These are phyloP conservation scores for Holcopasites calliopsidis DNA, from an alignment of 1,140 invertebrate genomes.

Conservation along the genomic window DNA sequence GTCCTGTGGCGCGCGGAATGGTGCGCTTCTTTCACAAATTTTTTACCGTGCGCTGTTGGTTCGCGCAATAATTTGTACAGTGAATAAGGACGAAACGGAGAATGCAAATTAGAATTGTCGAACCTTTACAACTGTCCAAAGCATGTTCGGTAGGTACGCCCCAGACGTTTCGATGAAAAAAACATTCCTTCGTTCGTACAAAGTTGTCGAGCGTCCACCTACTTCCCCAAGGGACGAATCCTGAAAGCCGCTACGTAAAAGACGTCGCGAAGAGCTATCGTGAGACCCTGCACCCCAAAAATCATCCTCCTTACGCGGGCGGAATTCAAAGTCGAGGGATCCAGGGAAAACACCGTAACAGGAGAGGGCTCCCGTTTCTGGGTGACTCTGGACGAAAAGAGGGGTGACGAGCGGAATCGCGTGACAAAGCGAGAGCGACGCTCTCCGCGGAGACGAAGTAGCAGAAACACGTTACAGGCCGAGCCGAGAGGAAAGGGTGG, in stretches of 20 bases:
- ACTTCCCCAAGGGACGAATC: neutral
- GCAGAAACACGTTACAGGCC: constrained; percentile 18
- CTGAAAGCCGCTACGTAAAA: neutral
- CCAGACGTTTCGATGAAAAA: neutral
- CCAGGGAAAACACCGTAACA: constrained; percentile 19
- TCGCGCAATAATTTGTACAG: neutral
- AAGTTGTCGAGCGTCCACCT: neutral
- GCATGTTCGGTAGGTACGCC: neutral
- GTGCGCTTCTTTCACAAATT: neutral
- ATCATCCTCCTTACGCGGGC: constrained; percentile 3
- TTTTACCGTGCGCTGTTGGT: too few species aligned
- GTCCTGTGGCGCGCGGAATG: neutral
- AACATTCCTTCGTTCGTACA: neutral
- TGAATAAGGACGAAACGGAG: neutral
- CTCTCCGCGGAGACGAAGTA: neutral
- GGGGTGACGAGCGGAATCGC: neutral
- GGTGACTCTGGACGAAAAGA: constrained; percentile 21
- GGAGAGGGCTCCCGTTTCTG: constrained; percentile 26
- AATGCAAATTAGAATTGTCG: neutral
- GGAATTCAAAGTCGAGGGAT: constrained; percentile 14
- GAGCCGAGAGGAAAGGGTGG: neutral
- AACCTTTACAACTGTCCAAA: neutral
- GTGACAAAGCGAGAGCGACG: constrained; percentile 4
- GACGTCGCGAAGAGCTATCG: neutral
- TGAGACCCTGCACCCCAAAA: constrained; percentile 26